Percentiles rank a stretch among this genome's conserved stretches.
phyloP scores from a whole-genome alignment of 2,113 vertebrate species.

The Lates calcarifer region DNA sequence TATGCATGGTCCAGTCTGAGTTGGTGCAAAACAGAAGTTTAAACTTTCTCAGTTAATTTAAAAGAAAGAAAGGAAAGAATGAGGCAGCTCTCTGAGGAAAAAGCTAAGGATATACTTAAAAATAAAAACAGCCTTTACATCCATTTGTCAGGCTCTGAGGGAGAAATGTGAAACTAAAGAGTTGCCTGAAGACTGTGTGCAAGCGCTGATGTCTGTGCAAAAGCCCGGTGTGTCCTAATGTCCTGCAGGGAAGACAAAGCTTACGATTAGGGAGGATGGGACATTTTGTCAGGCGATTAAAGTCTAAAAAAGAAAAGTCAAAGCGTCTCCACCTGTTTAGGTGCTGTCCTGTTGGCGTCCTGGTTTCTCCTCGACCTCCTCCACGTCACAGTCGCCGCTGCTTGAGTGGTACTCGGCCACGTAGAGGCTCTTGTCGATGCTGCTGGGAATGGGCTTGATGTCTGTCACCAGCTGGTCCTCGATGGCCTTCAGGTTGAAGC shows the following conservation, averaged over 20 bases:
- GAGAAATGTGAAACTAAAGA: conserved; percentile 55
- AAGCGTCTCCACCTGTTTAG: conserved; percentile 58
- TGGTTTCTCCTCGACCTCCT: conserved; percentile 74
- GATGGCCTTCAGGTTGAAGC: conserved; percentile 84
- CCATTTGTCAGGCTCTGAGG: conserved; percentile 47
- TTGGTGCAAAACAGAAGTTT: conserved; percentile 64
- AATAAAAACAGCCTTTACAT: conserved; percentile 45
- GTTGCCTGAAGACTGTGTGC: conserved; percentile 72
- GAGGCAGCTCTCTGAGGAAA: conserved; percentile 44
- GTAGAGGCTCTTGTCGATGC: conserved; percentile 84
- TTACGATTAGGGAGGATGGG: conserved; percentile 12
- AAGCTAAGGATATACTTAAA: conserved; percentile 24
- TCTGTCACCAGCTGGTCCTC: conserved; percentile 85
- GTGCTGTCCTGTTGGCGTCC: conserved; percentile 58
- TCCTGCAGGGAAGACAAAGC: conserved; percentile 51
- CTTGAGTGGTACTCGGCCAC: conserved; percentile 80
- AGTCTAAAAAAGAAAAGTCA: neutral
- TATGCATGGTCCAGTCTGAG: neutral
- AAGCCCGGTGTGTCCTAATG: conserved; percentile 60
- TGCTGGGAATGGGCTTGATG: conserved; percentile 84
- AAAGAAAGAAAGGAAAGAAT: neutral
- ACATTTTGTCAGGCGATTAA: neutral
- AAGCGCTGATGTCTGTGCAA: conserved; percentile 75
- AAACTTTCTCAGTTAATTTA: conserved; percentile 2
- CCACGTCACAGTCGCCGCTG: conserved; percentile 67